Evolutionary conservation across 2,888 invertebrate species (phyloP).

Genomic region (Acronicta aceris): DNA sequence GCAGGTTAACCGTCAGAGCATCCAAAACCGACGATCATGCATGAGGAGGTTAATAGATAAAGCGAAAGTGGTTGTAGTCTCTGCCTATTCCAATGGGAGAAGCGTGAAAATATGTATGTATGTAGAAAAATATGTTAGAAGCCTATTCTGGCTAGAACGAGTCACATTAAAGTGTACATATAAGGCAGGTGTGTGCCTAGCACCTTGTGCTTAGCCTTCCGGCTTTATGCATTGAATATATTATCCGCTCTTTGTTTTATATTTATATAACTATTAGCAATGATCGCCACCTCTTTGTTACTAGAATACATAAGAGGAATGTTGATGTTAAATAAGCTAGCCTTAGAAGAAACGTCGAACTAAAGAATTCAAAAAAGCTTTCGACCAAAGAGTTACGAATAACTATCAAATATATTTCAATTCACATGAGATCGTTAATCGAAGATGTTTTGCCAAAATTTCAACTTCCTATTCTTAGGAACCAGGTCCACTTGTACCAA

Average conservation of each 20-base stretch:
- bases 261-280: slow-evolving; percentile 55
- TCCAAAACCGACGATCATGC: no score
- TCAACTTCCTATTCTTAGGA: no score
- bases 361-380: not conserved
- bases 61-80: no score
- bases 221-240: slow-evolving; percentile 77
- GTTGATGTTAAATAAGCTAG: slow-evolving; percentile 18
- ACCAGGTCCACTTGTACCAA: no score
- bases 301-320: slow-evolving; percentile 33
- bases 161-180: slow-evolving; percentile 61
- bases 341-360: slow-evolving; percentile 4
- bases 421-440: no score
- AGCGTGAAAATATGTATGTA: no score
- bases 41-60: no score
- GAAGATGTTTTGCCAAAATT: no score
- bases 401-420: no score
- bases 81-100: no score
- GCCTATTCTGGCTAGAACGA: slow-evolving; percentile 56
- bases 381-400: no score
- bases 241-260: slow-evolving; percentile 74
- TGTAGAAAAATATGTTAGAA: slow-evolving; percentile 37
- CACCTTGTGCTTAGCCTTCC: slow-evolving; percentile 84
- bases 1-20: no score
- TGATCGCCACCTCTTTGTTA: slow-evolving; percentile 33
- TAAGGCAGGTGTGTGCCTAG: slow-evolving; percentile 76